These are phyloP conservation scores for Chrysocyon brachyurus DNA, from an alignment of 2,797 vertebrate genomes.

Conservation along the genomic window DNA sequence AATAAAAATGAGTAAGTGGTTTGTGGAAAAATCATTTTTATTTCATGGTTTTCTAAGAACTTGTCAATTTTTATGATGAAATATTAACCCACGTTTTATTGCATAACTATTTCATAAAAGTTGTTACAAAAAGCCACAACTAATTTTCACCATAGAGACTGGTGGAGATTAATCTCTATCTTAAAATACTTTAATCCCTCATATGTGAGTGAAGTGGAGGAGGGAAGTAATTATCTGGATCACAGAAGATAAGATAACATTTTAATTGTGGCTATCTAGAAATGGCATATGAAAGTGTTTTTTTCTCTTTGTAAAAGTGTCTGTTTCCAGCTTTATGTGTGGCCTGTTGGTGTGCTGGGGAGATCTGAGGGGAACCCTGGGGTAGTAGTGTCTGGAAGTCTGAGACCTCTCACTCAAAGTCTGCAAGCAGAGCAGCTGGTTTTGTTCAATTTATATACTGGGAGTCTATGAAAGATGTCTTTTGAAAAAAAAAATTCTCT, in stretches of 20 bases:
- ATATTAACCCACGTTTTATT: slow-evolving; percentile 57
- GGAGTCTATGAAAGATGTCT: neutral
- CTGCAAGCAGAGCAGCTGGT: neutral
- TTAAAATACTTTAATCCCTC: neutral
- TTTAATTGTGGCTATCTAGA: slow-evolving; percentile 16
- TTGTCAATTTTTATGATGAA: slow-evolving; percentile 25
- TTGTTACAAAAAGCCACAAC: slow-evolving; percentile 19
- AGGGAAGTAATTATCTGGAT: neutral
- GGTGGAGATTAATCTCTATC: neutral
- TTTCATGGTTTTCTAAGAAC: slow-evolving; percentile 57
- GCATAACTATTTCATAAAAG: neutral
- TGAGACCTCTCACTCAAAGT: neutral
- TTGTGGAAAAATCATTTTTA: slow-evolving; percentile 52
- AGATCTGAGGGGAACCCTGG: neutral
- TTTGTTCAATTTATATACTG: slow-evolving; percentile 30
- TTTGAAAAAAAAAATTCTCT: neutral
- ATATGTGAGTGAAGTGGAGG: neutral
- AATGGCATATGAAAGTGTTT: neutral
- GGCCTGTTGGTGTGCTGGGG: neutral
- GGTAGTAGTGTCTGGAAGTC: neutral
- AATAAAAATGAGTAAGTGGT: neutral
- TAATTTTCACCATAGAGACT: slow-evolving; percentile 41
- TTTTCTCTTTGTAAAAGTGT: neutral
- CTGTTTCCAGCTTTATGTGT: neutral
- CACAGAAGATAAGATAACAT: neutral